Conservation (phyloP, 2,113 vertebrate genomes). For the Melospiza georgiana region DNA sequence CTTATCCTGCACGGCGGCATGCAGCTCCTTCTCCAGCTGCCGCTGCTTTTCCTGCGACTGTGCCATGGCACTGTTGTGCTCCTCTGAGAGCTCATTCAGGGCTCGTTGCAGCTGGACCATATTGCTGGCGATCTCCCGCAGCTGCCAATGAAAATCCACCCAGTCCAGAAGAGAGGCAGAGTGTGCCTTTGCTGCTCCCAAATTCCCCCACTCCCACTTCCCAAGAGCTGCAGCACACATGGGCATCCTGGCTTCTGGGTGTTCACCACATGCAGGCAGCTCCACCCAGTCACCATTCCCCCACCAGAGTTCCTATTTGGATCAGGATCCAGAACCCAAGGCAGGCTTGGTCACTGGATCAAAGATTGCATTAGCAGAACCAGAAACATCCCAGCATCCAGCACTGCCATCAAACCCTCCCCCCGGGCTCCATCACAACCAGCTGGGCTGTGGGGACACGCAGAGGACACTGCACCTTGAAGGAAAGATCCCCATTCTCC, state of each 20-base stretch:
- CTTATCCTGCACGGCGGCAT: conserved; percentile 79
- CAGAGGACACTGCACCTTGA: conserved; percentile 43
- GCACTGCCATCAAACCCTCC: background rate
- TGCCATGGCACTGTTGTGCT: conserved; percentile 71
- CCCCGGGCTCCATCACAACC: fast-evolving
- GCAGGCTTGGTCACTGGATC: background rate
- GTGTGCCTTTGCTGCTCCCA: fast-evolving
- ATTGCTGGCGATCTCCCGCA: conserved; percentile 80
- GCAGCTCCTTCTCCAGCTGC: conserved; percentile 78
- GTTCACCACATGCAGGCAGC: background rate
- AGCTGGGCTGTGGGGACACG: fast-evolving
- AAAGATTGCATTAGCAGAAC: background rate
- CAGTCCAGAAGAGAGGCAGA: background rate
- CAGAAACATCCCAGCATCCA: fast-evolving
- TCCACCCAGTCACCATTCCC: background rate
- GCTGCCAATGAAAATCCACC: conserved; percentile 50
- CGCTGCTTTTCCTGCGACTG: conserved; percentile 69
- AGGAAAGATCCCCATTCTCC: conserved; percentile 88
- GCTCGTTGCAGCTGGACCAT: conserved; percentile 78
- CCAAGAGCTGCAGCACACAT: background rate
- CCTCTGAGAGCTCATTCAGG: conserved; percentile 77
- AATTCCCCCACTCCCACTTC: background rate
- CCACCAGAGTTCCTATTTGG: fast-evolving
- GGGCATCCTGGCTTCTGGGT: background rate
- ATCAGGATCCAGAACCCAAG: background rate